Evolutionary conservation across 2,888 invertebrate genomes (phyloP).

Genomic region (Stictocephala bisonia): DNA sequence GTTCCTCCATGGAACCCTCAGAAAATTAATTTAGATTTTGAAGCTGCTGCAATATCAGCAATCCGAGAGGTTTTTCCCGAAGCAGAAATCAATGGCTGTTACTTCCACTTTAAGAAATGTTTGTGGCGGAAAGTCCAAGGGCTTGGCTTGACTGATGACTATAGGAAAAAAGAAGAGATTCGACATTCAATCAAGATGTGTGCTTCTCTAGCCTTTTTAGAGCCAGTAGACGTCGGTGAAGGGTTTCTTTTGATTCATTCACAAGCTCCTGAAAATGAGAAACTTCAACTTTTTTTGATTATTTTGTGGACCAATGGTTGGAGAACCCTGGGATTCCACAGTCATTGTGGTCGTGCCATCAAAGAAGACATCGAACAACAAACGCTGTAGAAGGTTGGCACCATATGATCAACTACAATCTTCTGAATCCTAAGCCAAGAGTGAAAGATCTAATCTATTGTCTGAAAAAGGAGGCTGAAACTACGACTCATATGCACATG

Average conservation of each 20-base stretch:
- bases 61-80: too few relatives aligned
- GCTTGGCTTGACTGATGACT: conserved; percentile 11
- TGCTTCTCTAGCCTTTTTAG: too few relatives aligned
- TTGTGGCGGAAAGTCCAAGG: too few relatives aligned
- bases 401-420: background rate
- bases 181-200: background rate
- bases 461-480: background rate
- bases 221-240: background rate
- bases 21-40: too few relatives aligned
- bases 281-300: too few relatives aligned
- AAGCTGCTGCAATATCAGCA: too few relatives aligned
- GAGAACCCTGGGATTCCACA: background rate
- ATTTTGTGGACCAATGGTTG: background rate
- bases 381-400: too few relatives aligned
- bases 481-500: background rate
- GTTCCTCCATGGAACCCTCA: too few relatives aligned
- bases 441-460: background rate
- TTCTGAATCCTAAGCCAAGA: background rate
- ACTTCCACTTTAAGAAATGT: too few relatives aligned
- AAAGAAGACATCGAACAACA: background rate
- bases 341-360: background rate
- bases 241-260: background rate
- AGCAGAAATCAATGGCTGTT: too few relatives aligned
- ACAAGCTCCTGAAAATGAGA: background rate
- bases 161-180: background rate